phyloP scores from a whole-genome alignment of 2,797 vertebrate genomes.

The Ceryle rudis region DNA sequence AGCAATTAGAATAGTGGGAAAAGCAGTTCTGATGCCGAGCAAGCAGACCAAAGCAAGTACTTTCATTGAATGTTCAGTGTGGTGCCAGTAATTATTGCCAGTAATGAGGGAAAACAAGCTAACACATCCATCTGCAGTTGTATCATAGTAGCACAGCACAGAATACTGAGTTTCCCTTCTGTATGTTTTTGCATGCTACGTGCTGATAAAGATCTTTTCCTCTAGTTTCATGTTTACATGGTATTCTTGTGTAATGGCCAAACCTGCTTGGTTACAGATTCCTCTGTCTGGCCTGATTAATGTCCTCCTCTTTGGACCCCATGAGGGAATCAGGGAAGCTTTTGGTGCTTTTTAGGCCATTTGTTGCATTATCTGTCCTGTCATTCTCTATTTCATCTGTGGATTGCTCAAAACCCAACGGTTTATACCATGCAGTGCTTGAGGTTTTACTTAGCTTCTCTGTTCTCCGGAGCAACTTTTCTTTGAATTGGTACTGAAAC shows the following conservation, averaged over 20 bases:
- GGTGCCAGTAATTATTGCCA: background rate
- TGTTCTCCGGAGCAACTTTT: background rate
- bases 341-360: slow-evolving; percentile 33
- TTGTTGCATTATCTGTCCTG: slow-evolving; percentile 48
- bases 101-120: background rate
- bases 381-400: slow-evolving; percentile 27
- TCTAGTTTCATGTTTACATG: slow-evolving; percentile 43
- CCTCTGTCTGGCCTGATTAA: slow-evolving; percentile 47
- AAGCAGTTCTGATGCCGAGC: background rate
- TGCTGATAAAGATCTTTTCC: slow-evolving; percentile 65
- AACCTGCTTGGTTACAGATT: slow-evolving; percentile 58
- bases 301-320: slow-evolving; percentile 9
- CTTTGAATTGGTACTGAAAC: background rate
- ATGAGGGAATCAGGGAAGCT: slow-evolving; percentile 26
- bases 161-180: background rate
- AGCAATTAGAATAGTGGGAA: background rate
- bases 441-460: background rate
- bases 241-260: slow-evolving; percentile 55
- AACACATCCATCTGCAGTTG: slow-evolving; percentile 6
- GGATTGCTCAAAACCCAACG: background rate
- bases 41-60: background rate
- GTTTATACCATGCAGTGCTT: background rate
- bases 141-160: background rate
- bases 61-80: background rate
- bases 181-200: background rate